Evolutionary conservation across 2,797 vertebrate genomes (phyloP), one percentile per base, ranked within the genome.

Genomic region (Myotis findleyi): DNA sequence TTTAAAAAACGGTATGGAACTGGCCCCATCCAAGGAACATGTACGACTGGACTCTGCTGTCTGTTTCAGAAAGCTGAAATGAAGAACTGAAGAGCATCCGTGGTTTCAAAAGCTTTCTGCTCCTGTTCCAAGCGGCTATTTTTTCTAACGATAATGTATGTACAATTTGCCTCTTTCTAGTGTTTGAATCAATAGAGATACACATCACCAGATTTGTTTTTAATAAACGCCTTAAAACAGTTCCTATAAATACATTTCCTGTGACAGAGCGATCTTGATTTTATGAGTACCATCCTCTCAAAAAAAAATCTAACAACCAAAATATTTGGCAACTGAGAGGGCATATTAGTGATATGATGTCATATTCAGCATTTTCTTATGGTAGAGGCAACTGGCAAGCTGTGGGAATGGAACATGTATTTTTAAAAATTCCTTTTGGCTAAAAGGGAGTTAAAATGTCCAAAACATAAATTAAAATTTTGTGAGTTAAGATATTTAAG

Each of bases 191-290:
- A 96, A 94, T 94, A 97, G 91, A 87, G 95, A 96, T 83, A 95
- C 90, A 97, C 85, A 97, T 93, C 93, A 95, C 96, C 97, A 96
- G 96, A 97, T 97, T 97, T 98, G 97, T 98, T 98, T 97, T 97
- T 97, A 98, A 97, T 97, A 96, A 97, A 95, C 82, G 96, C 95
- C 97, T 97, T 96, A 97, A 97, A 96, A 96, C 97, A 97, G 97
- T 95, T 98, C 97, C 97, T 96, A 92, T 95, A 96, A 96, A 97
- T 83, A 94, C 96, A 94, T 84, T 98, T 97, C 95, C 95, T 85
- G 96, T 88, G 95, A 95, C 94, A 92, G 95, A 95, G 95, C 57
- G 80, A 97, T 96, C 96, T 97, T 84, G 97, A 96, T 92, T 97
- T 97, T 94, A 94, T 89, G 89, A 97, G 96, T 97, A 94, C 86